Conservation (phyloP, 2,888 invertebrate species). For the Dasypolia templi region DNA sequence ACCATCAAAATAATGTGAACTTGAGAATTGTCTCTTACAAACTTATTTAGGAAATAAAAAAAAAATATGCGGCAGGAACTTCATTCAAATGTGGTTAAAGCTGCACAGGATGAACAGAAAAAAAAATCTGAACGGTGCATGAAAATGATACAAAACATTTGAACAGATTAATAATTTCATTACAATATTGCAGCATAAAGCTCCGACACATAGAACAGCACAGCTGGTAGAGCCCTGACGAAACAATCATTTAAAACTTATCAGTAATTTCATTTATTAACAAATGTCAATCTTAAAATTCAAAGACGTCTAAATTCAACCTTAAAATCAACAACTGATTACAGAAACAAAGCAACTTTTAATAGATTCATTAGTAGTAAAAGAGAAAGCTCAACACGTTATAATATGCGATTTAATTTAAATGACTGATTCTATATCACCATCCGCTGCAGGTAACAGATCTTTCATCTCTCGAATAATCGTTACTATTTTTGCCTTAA, state of each 20-base stretch:
- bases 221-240: background rate
- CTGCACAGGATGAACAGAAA: background rate
- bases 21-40: background rate
- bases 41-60: background rate
- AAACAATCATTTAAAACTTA: constrained; percentile 39
- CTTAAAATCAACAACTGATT: constrained; percentile 57
- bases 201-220: background rate
- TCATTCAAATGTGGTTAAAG: background rate
- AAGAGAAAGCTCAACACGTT: constrained; percentile 53
- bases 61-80: background rate
- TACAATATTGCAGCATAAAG: background rate
- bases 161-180: background rate
- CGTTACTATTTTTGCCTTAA: constrained; percentile 21
- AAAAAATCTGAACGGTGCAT: background rate
- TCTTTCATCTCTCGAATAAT: constrained; percentile 22
- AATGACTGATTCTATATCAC: constrained; percentile 37
- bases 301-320: constrained; percentile 41
- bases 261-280: constrained; percentile 39
- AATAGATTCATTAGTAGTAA: constrained; percentile 46
- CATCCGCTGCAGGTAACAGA: constrained; percentile 17
- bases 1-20: constrained; percentile 1
- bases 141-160: constrained; percentile 1
- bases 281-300: constrained; percentile 38
- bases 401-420: constrained; percentile 45
- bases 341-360: constrained; percentile 59